Base-by-base conservation (phyloP, 2,113 vertebrate species). In the Gymnorhina tibicen region DNA sequence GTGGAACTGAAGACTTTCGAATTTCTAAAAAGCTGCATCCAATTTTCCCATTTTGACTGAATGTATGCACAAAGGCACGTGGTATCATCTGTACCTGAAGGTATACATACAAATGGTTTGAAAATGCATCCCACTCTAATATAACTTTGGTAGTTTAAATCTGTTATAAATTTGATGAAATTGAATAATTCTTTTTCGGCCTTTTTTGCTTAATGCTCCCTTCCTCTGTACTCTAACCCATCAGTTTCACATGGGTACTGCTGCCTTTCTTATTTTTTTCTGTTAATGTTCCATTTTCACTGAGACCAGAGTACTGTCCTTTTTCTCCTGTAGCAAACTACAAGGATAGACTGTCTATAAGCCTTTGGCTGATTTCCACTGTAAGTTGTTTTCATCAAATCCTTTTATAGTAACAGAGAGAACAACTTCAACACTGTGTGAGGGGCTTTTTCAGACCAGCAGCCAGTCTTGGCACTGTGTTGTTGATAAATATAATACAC, bases 181-280 rank as follows among this genome's bases (percentile, higher is more conserved):
- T 23, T 0, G 5, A 56, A 7, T 50, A 26, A 26, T 60, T 84
- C 1, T 42, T 76, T 87, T 85, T 73, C 56, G 3, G 44, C 19
- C 5, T 56, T 39, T 46, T 39, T 82, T 72, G 5, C 12, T 49
- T n/a, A 49, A 41, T 20, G 11, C 5, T 83, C 20, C 56, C 3
- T 46, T 91, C 13, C 13, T 86, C 27, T 78, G 3, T 50, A 10
- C 11, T 47, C 4, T 10, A 84, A 6, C 18, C 17, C 23, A 14
- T 24, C 5, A 11, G 3, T 85, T 68, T 60, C 18, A 13, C 0
- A 0, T 18, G 11, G 2, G 9, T 53, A 10, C 16, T 26, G 1
- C 6, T 79, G 59, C 11, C 7, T 79, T 63, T 41, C 11, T 27
- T 13, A 12, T 60, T 86, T 42, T 53, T 44, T 63, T 33, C 22